phyloP scores from a whole-genome alignment of 2,888 invertebrate genomes.

The Drosophila melanosoma region DNA sequence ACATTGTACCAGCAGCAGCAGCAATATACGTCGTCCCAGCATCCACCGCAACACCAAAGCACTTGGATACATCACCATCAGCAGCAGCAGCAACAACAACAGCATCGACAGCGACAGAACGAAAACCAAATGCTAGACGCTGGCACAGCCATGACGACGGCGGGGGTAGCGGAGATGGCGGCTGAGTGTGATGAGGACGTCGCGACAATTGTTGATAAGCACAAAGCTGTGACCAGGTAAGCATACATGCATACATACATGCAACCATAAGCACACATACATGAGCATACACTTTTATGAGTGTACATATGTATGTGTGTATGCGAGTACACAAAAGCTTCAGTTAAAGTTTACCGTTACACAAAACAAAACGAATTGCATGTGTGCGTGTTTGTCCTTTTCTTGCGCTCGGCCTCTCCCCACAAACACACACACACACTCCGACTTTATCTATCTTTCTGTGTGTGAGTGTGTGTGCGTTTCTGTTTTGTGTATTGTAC shows the following conservation, averaged over 20 bases:
- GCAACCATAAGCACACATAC: background rate
- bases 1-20: conserved; percentile 59
- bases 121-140: conserved; percentile 34
- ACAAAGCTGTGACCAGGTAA: conserved; percentile 65
- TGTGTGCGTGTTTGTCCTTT: conserved; percentile 46
- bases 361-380: conserved; percentile 61
- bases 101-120: conserved; percentile 31
- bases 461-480: conserved; percentile 18
- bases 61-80: conserved; percentile 57
- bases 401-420: conserved; percentile 22
- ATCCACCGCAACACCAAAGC: conserved; percentile 47
- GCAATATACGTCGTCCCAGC: conserved; percentile 52
- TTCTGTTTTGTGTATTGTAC: conserved; percentile 39
- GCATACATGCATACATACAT: conserved; percentile 25
- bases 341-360: conserved; percentile 59
- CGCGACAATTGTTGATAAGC: conserved; percentile 65
- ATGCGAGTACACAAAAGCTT: conserved; percentile 39
- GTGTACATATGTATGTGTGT: conserved; percentile 18
- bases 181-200: conserved; percentile 57
- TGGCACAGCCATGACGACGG: conserved; percentile 16
- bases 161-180: conserved; percentile 49
- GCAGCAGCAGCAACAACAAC: conserved; percentile 42
- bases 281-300: conserved; percentile 6
- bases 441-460: conserved; percentile 7
- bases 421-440: conserved; percentile 2